These are phyloP conservation scores for Delphinus delphis DNA, from an alignment of 2,113 vertebrate genomes.

Conservation along the genomic window DNA sequence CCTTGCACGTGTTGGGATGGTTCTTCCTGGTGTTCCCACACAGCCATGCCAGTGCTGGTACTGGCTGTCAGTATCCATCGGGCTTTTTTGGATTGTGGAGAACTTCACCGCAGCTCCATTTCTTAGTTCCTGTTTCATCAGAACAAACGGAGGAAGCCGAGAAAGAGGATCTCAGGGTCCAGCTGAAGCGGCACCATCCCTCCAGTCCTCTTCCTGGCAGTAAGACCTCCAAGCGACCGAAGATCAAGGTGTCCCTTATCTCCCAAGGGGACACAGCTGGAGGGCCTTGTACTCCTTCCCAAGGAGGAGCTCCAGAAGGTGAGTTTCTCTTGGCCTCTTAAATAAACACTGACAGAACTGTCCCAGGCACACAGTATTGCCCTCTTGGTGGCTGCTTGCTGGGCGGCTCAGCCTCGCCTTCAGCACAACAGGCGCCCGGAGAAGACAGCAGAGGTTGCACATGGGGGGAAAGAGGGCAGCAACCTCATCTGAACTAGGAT, in stretches of 20 bases:
- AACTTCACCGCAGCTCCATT: constrained; percentile 56
- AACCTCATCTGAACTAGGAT: not conserved
- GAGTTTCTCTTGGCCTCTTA: constrained; percentile 65
- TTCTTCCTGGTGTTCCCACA: not conserved
- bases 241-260: constrained; percentile 97
- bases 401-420: not conserved
- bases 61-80: fast-evolving
- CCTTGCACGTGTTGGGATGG: not conserved
- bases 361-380: too few relatives aligned
- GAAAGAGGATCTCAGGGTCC: constrained; percentile 87
- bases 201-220: constrained; percentile 88
- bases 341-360: not conserved
- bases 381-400: not conserved
- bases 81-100: not conserved
- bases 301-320: constrained; percentile 88
- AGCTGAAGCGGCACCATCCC: constrained; percentile 92
- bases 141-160: constrained; percentile 90
- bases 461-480: not conserved
- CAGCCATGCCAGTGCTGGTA: not conserved
- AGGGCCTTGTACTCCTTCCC: constrained; percentile 75
- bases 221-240: constrained; percentile 94
- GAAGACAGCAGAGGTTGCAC: not conserved
- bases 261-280: constrained; percentile 91
- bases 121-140: constrained; percentile 90
- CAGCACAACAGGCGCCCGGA: too few relatives aligned